Evolutionary conservation across 2,797 vertebrate genomes (phyloP).

Genomic region (Argentina silus): DNA sequence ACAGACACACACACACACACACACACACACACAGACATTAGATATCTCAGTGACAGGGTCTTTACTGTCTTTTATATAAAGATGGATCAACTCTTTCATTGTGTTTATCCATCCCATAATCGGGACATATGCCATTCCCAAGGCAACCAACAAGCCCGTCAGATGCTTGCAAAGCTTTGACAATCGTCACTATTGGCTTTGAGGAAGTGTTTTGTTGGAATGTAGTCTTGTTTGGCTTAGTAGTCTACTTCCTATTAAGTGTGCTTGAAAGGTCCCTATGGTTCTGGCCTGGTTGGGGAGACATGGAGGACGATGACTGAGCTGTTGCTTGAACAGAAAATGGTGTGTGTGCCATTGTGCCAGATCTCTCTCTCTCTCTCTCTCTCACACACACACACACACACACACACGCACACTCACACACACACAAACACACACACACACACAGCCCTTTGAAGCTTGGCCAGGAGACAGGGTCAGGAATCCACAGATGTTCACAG

Average conservation of each 20-base stretch:
- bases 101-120: constrained; percentile 76
- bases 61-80: constrained; percentile 65
- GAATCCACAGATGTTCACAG: constrained; percentile 66
- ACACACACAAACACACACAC: constrained; percentile 10
- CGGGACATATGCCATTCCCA: constrained; percentile 68
- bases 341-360: constrained; percentile 23
- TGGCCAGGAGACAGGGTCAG: constrained; percentile 57
- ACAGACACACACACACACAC: constrained; percentile 19
- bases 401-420: constrained; percentile 6
- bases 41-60: constrained; percentile 60
- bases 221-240: constrained; percentile 52
- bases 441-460: constrained; percentile 45
- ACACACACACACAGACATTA: constrained; percentile 40
- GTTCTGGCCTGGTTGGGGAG: constrained; percentile 27
- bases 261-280: constrained; percentile 54
- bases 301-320: neutral
- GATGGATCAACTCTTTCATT: constrained; percentile 75
- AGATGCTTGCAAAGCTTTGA: constrained; percentile 54
- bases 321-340: constrained; percentile 44
- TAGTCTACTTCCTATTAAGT: constrained; percentile 67
- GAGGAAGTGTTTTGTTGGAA: constrained; percentile 35
- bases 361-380: neutral
- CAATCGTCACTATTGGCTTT: constrained; percentile 63
- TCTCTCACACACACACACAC: constrained; percentile 10
- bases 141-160: constrained; percentile 61